phyloP scores from a whole-genome alignment of 1,140 invertebrate genomes.

The Drosophila jambulina region DNA sequence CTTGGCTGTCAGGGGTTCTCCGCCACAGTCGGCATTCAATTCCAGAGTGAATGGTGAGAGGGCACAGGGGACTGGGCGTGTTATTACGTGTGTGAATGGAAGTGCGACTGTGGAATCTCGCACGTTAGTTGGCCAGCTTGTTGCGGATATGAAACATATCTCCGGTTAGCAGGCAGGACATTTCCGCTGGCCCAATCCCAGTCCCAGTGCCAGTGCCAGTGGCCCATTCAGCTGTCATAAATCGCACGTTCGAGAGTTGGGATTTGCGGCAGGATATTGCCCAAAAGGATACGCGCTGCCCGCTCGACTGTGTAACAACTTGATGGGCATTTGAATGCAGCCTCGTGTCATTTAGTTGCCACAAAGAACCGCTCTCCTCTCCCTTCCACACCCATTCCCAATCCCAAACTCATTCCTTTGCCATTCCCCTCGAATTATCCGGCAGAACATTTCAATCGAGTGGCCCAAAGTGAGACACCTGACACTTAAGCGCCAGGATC shows the following conservation, averaged over 20 bases:
- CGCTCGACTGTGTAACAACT: slow-evolving; percentile 70
- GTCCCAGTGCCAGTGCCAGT: background rate
- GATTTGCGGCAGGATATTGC: slow-evolving; percentile 77
- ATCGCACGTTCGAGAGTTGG: slow-evolving; percentile 62
- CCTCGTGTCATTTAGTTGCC: slow-evolving; percentile 63
- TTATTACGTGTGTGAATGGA: slow-evolving; percentile 13
- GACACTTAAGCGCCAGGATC: slow-evolving; percentile 72
- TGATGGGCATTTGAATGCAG: slow-evolving; percentile 80
- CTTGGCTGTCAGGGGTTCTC: slow-evolving; percentile 66
- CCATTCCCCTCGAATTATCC: slow-evolving; percentile 32
- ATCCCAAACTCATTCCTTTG: background rate
- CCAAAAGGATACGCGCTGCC: slow-evolving; percentile 68
- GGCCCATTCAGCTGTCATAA: slow-evolving; percentile 75
- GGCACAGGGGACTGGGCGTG: slow-evolving; percentile 3
- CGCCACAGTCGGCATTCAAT: slow-evolving; percentile 62
- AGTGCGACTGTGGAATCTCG: slow-evolving; percentile 24
- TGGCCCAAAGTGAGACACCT: slow-evolving; percentile 74
- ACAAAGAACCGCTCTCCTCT: slow-evolving; percentile 32
- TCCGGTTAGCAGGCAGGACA: slow-evolving; percentile 84
- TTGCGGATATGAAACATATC: slow-evolving; percentile 84
- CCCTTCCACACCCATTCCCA: background rate
- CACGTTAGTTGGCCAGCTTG: slow-evolving; percentile 55
- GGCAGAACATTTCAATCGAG: slow-evolving; percentile 72
- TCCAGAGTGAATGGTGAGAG: slow-evolving; percentile 33
- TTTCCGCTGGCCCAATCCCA: slow-evolving; percentile 60